Base-by-base conservation (phyloP, 53 echinoderm and acorn worm genomes). In the Actinopyga echinites region DNA sequence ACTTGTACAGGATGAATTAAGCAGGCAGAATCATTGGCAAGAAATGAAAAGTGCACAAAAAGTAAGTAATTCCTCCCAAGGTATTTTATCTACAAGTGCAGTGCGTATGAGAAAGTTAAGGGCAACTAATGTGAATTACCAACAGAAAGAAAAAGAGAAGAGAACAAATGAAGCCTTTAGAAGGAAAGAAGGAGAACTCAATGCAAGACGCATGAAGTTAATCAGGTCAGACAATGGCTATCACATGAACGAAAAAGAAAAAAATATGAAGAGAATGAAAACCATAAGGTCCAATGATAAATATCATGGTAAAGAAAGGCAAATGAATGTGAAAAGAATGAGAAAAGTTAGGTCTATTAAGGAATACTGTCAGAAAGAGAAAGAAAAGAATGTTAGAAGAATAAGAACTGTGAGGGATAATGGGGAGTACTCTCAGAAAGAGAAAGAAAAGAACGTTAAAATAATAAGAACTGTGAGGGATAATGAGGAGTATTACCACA, bases 71-170 rank as follows among this genome's bases (percentile, higher is more conserved):
- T 5, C 24, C 40, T 15, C 15, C 5, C 17, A 71, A 15, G 23
- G 10, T 71, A 4, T 21, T n/a, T 37, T 31, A 24, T 69, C 69
- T 21, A 30, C 15, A 20, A 71, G 73, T 71, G 38, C 42, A 8
- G 40, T 32, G 40, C 73, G 73, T 38, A 78, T 78, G 78, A 53
- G 35, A 53, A 78, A 56, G 12, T 19, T 55, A 5, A 53, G 78
- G 55, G 28, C 56, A 20, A 28, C 15, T 40, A 71, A 78, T 10
- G 10, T 31, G 15, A n/a, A 0, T 21, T 54, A 54, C 26, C 19
- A 23, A 78, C 9, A 55, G 29, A 10, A 78, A 54, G 78, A 78
- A 25, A 53, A 4, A 13, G 31, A 7, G 12, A 78, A 23, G 13
- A 78, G 29, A 23, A 25, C 30, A 54, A 55, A n/a, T n/a, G n/a